Base-by-base conservation (phyloP, 2,888 invertebrate species). In the Fabriciana adippe region DNA sequence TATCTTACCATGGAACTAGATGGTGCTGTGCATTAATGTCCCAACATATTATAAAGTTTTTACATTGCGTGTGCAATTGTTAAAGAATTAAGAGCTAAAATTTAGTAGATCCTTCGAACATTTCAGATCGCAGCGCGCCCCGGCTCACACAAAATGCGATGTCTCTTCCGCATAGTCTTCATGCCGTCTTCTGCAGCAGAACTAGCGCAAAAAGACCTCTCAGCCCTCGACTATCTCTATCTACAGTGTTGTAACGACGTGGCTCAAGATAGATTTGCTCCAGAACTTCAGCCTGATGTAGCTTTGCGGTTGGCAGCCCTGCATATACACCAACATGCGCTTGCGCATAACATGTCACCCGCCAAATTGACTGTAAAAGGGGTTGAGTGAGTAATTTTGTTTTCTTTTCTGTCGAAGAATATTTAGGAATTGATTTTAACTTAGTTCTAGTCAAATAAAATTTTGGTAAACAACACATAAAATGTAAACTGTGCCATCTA, bases 231-330 rank as follows among this genome's bases (percentile, higher is more conserved):
- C 88, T 98, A 98, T 87, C 94, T 98, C 48, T 98, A 96, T 89
- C 94, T 95, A 84, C 98, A 98, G 91, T 97, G 98, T 87, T 97
- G 98, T 85, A 98, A 98, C 84, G 98, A 98, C 88, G 97, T 98
- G 15, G 96, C 97, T 0, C 97, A 97, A 81, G 98, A 98, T 81
- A 87, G 98, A 70, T 98, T 97, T 84, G 96, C 97, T 0, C 97
- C 97, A 0, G 98, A 98, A 81, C 93, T 98, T 75, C 86, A 87
- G 73, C 97, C 97, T 54, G 98, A 98, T 77, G 96, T 96, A 21
- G 97, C 97, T 26, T 85, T 98, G 70, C 93, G 97, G 61, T 89
- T 98, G 76, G 97, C 98, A 0, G 97, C 98, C 0, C 89, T 98
- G 64, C 98, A 98, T 79, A 97, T 98, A 88, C 97, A 97, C 80